Percentiles rank a stretch among this genome's conserved stretches.
Evolutionary conservation across 2,888 invertebrate genomes (phyloP).

Genomic region (Drosophila anomalata): DNA sequence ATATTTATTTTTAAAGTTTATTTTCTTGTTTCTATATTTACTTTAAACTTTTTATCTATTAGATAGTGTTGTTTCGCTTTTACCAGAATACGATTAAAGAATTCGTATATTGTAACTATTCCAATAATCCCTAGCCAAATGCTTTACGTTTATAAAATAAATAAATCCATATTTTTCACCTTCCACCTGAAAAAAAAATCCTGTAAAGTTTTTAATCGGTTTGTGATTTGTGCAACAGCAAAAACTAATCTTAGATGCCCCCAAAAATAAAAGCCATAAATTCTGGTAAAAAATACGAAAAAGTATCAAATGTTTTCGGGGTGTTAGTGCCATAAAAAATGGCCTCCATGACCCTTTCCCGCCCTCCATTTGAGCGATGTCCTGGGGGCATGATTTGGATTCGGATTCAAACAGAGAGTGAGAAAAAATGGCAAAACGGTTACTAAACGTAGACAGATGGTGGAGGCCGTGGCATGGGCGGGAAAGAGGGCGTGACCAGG

Average conservation of each 20-base stretch:
- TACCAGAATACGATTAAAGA: too few relatives aligned
- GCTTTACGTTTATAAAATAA: not conserved
- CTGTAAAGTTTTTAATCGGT: slow-evolving; percentile 65
- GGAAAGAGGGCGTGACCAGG: slow-evolving; percentile 17
- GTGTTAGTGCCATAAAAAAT: slow-evolving; percentile 32
- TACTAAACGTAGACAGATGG: slow-evolving; percentile 13
- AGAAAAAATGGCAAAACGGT: not conserved
- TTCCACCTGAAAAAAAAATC: not conserved
- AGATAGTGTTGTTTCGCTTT: too few relatives aligned
- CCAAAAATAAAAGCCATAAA: slow-evolving; percentile 69
- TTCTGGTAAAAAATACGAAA: slow-evolving; percentile 36
- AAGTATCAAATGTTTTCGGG: slow-evolving; percentile 13
- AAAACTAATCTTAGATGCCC: slow-evolving; percentile 68
- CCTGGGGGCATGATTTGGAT: slow-evolving; percentile 45
- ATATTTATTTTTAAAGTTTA: too few relatives aligned
- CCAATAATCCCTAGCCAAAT: not conserved
- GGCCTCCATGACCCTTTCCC: slow-evolving; percentile 1
- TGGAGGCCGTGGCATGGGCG: not conserved
- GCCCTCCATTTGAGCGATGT: slow-evolving; percentile 37
- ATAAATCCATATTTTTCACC: not conserved
- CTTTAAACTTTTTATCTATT: too few relatives aligned
- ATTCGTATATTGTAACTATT: not conserved
- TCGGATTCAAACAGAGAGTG: slow-evolving; percentile 29
- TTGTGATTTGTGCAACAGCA: slow-evolving; percentile 47
- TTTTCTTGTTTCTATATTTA: too few relatives aligned